A percentile compares a stretch with the other conserved stretches of the same genome.
Conservation (phyloP, 1,140 invertebrate genomes). For the Ceratosolen solmsi region DNA sequence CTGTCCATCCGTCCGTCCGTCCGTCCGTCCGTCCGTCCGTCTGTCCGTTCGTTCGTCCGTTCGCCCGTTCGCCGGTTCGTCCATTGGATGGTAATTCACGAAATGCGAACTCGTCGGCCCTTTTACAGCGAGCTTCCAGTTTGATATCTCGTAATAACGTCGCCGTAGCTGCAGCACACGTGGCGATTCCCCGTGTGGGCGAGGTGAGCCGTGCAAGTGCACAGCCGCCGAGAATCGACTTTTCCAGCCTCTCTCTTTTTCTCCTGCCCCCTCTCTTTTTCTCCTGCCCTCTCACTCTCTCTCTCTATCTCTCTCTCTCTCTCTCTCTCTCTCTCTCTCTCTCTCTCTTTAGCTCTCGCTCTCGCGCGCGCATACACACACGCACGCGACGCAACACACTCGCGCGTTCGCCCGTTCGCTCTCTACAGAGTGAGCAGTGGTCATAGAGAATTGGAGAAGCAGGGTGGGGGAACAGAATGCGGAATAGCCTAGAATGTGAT, state of each 20-base stretch:
- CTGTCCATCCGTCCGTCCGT: background rate
- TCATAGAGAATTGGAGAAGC: conserved; percentile 52
- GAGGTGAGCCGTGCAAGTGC: conserved; percentile 54
- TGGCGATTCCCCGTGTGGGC: conserved; percentile 26
- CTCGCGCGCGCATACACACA: background rate
- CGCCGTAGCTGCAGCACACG: background rate
- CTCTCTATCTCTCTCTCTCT: conserved; percentile 1
- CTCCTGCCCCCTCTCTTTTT: conserved; percentile 57
- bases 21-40: background rate
- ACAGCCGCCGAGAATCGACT: conserved; percentile 62
- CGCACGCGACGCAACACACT: background rate
- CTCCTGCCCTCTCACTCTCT: conserved; percentile 11
- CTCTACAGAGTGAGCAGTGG: conserved; percentile 61
- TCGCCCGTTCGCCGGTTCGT: background rate
- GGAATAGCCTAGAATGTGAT: conserved; percentile 76
- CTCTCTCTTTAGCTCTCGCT: background rate
- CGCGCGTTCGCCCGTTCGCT: too few relatives aligned
- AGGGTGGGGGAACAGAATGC: conserved; percentile 73
- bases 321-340: background rate
- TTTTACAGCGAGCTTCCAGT: background rate
- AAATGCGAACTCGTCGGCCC: background rate
- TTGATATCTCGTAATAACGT: background rate
- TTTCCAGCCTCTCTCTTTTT: conserved; percentile 65
- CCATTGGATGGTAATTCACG: too few relatives aligned
- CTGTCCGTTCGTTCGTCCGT: background rate